Base-by-base conservation (phyloP, 1,140 invertebrate genomes). In the Bombus pascuorum region DNA sequence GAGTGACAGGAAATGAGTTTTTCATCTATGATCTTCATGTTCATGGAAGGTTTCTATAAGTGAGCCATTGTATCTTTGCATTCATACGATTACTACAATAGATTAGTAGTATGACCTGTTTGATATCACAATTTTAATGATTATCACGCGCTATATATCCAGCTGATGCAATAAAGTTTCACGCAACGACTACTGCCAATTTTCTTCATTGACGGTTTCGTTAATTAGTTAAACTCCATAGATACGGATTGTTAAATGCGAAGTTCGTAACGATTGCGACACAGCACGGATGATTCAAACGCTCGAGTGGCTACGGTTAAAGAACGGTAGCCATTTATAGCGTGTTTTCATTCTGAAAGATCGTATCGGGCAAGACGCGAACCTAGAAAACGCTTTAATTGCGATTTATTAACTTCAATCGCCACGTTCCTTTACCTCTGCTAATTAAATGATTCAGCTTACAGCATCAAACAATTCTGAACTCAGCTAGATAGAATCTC, bases 381-480 rank as follows among this genome's bases (percentile, higher is more conserved):
- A 53, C 34, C 37, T 66, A 71, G 65, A 88, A 76, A 72, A 70
- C 66, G 53, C 22, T 42, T 76, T 86, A 66, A 73, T 62, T 68
- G 15, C 47, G 70, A 79, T 83, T 89, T 81, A 89, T 86, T 83
- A 72, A 73, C 44, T 59, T 87, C 47, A 22, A 8, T 70, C 39
- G 47, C 4, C 65, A 62, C 59, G 68, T 82, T 22, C 39, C 57
- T 53, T 57, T 39, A 15, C 32, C 28, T 44, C 37, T 12, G 65
- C 78, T 83, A 88, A 89, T 89, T 89, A 83, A 83, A 53, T 66
- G 53, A 73, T 79, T 62, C n/a, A 34, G 59, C 53, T 44, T 65
- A 42, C 44, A 9, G 28, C 66, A 53, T 68, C 53, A 59, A 72
- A 37, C n/a, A 4, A n/a, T 81, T 74, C 59, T 32, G 22, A 86